Evolutionary conservation across 2,113 vertebrate species (phyloP).

Genomic region (Malaclemys terrapin): DNA sequence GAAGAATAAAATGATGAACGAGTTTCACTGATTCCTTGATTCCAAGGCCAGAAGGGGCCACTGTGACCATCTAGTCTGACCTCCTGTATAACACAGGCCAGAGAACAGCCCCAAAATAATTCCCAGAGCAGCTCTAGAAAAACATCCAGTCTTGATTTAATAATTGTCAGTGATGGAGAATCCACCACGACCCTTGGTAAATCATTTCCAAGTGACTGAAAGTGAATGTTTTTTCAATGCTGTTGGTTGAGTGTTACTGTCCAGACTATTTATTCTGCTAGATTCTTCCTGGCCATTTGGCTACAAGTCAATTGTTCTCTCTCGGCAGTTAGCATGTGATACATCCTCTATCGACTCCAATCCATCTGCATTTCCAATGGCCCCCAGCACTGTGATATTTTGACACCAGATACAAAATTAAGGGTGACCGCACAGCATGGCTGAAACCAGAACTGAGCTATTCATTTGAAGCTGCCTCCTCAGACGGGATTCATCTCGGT

Average conservation of each 20-base stretch:
- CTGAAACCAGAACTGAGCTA: background rate
- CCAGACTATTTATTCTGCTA: slow-evolving; percentile 50
- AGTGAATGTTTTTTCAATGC: background rate
- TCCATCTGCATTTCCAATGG: background rate
- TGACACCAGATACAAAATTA: background rate
- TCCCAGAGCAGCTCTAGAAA: background rate
- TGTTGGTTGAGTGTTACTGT: slow-evolving; percentile 1
- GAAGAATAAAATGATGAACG: background rate
- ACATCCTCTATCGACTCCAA: background rate
- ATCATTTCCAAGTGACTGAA: background rate
- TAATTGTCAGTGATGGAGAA: background rate
- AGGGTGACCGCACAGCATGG: fast-evolving
- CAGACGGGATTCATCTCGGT: background rate
- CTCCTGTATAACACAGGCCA: background rate
- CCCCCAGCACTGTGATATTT: fast-evolving
- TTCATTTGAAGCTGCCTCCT: background rate
- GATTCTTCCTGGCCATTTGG: background rate
- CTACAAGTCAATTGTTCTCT: background rate
- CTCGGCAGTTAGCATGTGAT: slow-evolving; percentile 14
- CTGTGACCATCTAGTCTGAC: background rate
- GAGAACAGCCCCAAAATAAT: background rate
- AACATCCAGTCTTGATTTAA: background rate
- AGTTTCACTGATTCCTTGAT: background rate
- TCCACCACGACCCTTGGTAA: background rate
- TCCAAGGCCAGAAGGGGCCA: background rate